phyloP scores from a whole-genome alignment of 2,797 vertebrate genomes.

The Salmo trutta region DNA sequence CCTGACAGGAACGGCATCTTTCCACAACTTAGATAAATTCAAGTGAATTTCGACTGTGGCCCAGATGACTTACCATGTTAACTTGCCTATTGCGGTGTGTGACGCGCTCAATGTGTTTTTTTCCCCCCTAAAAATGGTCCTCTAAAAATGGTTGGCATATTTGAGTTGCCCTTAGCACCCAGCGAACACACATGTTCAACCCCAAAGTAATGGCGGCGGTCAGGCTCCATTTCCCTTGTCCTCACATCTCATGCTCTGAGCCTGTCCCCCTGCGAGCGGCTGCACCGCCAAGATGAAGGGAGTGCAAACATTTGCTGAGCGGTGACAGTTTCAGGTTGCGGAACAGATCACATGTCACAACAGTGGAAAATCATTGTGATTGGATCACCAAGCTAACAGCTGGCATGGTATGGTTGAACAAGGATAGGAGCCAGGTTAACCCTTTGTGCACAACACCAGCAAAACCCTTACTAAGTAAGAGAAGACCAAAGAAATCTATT shows the following conservation, averaged over 20 bases:
- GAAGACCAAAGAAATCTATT: neutral
- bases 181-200: slow-evolving; percentile 18
- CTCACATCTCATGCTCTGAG: slow-evolving; percentile 30
- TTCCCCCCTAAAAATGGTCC: neutral
- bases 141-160: slow-evolving; percentile 18
- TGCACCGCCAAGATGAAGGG: slow-evolving; percentile 54
- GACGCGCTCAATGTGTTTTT: neutral
- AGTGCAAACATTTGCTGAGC: slow-evolving; percentile 73
- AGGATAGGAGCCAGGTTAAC: slow-evolving; percentile 67
- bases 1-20: slow-evolving; percentile 4
- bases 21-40: slow-evolving; percentile 10
- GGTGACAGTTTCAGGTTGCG: slow-evolving; percentile 74
- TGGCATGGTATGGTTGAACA: slow-evolving; percentile 68
- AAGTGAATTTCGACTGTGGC: neutral
- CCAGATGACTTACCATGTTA: slow-evolving; percentile 4
- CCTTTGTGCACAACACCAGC: slow-evolving; percentile 42
- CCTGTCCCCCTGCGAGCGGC: slow-evolving; percentile 40
- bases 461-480: slow-evolving; percentile 21
- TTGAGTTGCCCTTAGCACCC: slow-evolving; percentile 25
- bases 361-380: slow-evolving; percentile 83
- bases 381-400: slow-evolving; percentile 76
- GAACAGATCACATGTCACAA: slow-evolving; percentile 80
- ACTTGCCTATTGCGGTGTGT: neutral
- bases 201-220: slow-evolving; percentile 22
- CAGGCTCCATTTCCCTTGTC: slow-evolving; percentile 8